These are phyloP conservation scores for Sterrhoptilus dennistouni DNA, from an alignment of 2,113 vertebrate species.

Conservation along the genomic window DNA sequence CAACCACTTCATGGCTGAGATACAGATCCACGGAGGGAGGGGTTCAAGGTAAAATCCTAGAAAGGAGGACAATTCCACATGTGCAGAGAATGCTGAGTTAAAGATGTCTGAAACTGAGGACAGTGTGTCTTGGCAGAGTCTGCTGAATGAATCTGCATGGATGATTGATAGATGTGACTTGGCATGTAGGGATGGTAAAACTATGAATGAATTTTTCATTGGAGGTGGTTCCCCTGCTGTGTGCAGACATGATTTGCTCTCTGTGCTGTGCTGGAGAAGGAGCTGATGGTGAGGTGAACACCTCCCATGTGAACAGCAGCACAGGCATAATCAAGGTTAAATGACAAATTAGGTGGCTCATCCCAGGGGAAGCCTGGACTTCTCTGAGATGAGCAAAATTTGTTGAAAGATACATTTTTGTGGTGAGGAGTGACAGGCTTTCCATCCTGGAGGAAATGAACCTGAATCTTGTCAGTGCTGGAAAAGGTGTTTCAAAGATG, in stretches of 20 bases:
- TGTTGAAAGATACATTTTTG: neutral
- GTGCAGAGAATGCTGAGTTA: neutral
- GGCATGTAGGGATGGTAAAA: neutral
- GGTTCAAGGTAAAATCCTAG: neutral
- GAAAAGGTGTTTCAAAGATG: neutral
- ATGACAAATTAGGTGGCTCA: neutral
- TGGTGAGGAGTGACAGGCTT: neutral
- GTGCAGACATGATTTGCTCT: rapidly evolving
- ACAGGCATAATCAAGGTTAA: neutral
- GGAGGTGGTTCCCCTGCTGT: neutral
- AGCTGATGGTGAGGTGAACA: neutral
- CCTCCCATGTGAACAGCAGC: neutral
- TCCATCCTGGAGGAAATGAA: neutral
- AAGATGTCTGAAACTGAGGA: neutral
- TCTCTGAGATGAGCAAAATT: neutral
- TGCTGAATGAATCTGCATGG: neutral
- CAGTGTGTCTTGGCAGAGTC: neutral
- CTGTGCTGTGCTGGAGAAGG: neutral
- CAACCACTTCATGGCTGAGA: neutral
- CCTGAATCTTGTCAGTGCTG: neutral
- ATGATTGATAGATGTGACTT: neutral
- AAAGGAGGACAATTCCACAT: rapidly evolving
- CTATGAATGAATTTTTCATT: neutral
- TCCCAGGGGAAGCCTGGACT: neutral
- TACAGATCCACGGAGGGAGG: rapidly evolving